Evolutionary conservation across 2,888 invertebrate genomes (phyloP).

Genomic region (Ormyrus nitidulus): DNA sequence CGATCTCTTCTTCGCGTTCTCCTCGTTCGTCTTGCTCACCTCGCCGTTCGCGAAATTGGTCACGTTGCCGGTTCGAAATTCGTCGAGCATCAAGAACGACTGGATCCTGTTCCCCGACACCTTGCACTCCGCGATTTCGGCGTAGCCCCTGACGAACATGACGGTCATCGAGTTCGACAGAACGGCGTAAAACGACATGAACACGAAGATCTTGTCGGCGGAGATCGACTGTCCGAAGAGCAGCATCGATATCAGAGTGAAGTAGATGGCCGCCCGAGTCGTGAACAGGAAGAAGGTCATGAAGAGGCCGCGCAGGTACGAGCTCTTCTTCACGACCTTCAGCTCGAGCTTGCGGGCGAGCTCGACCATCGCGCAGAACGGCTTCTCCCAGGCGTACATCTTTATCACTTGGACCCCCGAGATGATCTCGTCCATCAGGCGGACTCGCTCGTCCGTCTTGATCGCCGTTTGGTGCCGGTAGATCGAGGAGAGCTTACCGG

Average conservation of each 20-base stretch:
- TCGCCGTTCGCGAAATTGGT: slow-evolving; percentile 67
- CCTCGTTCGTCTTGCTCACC: too few species aligned
- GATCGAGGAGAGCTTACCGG: slow-evolving; percentile 72
- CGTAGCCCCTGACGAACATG: slow-evolving; percentile 78
- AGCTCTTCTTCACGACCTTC: slow-evolving; percentile 79
- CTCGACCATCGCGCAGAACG: slow-evolving; percentile 81
- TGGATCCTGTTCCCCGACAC: slow-evolving; percentile 76
- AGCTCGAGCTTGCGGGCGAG: slow-evolving; percentile 78
- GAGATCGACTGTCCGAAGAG: slow-evolving; percentile 82
- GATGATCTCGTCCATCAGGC: slow-evolving; percentile 88
- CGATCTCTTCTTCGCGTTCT: neutral
- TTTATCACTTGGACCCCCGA: slow-evolving; percentile 85
- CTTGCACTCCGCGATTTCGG: slow-evolving; percentile 78
- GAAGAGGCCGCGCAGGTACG: slow-evolving; percentile 82
- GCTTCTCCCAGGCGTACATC: slow-evolving; percentile 87
- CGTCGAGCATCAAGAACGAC: slow-evolving; percentile 74
- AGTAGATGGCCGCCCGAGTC: slow-evolving; percentile 87
- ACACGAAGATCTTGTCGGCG: slow-evolving; percentile 82
- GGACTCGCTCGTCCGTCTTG: slow-evolving; percentile 84
- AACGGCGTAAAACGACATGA: slow-evolving; percentile 78
- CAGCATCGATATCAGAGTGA: slow-evolving; percentile 84
- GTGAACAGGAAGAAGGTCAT: slow-evolving; percentile 88
- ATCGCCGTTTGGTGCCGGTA: slow-evolving; percentile 78
- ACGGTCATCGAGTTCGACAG: slow-evolving; percentile 78
- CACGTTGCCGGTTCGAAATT: slow-evolving; percentile 63